Base-by-base conservation (phyloP, 2,888 invertebrate species). In the Agrochola macilenta region DNA sequence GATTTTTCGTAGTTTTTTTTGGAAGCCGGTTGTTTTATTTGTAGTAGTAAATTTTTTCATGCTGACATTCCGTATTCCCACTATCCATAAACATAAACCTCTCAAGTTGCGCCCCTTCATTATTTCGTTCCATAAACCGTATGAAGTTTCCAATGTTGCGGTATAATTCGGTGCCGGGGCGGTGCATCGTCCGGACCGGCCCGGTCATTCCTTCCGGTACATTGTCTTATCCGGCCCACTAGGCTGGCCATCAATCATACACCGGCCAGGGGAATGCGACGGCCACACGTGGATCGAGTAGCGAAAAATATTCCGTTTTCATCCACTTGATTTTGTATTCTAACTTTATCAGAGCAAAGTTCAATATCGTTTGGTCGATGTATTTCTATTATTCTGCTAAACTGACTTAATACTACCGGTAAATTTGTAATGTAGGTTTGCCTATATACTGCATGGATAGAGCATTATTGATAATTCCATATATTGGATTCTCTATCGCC, bases 151-250 rank as follows among this genome's bases (percentile, higher is more conserved):
- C 82, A 87, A 86, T 82, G 74, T 81, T 75, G 82, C 78, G 74
- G 80, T 69, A 87, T 85, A 82, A 83, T 82, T 74, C 64, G 81
- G 76, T 74, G 49, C 57, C 43, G 76, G 76, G 69, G 73, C 75
- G 79, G 76, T 87, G 86, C 87, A 85, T 84, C 82, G 84, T 74
- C 77, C 79, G 82, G 61, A 78, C 83, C 82, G 78, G 89, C 70
- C 88, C 88, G 91, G 90, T 89, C 91, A 90, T 92, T 93, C 90
- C 91, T 94, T 94, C 94, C 94, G 93, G 93, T 89, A 92, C 93
- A 94, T 95, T 94, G 95, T 95, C 94, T 95, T 93, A 93, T 93
- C 93, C 95, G 93, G 92, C 79, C 90, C 89, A 88, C 88, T 87
- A 89, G 88, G 86, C 83, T 88, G 88, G 88, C 86, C 90, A 93